Evolutionary conservation across 2,113 vertebrate genomes (phyloP).

Genomic region (Hippocampus barbouri): DNA sequence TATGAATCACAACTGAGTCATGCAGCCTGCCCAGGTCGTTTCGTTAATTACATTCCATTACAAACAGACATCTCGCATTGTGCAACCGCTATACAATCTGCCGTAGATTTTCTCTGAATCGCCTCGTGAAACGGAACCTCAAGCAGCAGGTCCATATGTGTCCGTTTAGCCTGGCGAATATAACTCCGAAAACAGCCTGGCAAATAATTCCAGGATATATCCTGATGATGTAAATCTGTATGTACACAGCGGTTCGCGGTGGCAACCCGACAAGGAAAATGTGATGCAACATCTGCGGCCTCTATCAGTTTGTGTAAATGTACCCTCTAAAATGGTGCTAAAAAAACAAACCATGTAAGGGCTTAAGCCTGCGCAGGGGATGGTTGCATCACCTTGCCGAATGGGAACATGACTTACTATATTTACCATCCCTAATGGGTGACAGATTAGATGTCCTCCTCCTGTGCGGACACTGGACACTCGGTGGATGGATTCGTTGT

Average conservation of each 20-base stretch:
- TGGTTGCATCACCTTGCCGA: conserved; percentile 24
- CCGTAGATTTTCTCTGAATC: background rate
- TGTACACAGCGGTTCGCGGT: background rate
- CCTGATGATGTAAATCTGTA: background rate
- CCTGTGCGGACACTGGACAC: conserved; percentile 3
- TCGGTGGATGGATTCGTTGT: conserved; percentile 1
- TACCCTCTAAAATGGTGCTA: background rate
- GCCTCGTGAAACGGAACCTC: background rate
- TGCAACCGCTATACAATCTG: background rate
- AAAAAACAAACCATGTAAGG: background rate
- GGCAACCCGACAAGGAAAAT: background rate
- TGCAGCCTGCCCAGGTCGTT: background rate
- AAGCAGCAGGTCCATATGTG: background rate
- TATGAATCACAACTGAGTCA: conserved; percentile 23
- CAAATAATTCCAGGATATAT: background rate
- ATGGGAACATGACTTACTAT: conserved; percentile 33
- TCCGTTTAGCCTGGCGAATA: background rate
- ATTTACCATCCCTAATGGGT: conserved; percentile 32
- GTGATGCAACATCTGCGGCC: conserved; percentile 44
- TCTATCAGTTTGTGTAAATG: conserved; percentile 33
- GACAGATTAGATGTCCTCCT: conserved; percentile 23
- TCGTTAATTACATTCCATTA: conserved; percentile 5
- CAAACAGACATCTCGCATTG: conserved; percentile 1
- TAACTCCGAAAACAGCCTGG: background rate
- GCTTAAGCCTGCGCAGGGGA: conserved; percentile 1